phyloP scores from a whole-genome alignment of 2,113 vertebrate genomes.

The Rhinogobius similis region DNA sequence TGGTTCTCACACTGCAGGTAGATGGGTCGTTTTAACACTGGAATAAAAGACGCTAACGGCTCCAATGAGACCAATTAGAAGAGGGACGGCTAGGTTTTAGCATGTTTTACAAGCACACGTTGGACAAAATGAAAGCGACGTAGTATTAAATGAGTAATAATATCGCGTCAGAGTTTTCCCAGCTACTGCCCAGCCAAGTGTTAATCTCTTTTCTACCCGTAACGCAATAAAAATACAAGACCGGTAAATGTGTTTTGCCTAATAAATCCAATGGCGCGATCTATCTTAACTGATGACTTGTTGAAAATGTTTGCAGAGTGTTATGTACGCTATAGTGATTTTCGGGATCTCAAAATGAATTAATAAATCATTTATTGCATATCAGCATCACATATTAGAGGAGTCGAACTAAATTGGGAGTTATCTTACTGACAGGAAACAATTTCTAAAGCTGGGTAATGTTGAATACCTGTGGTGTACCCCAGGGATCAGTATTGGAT shows the following conservation, averaged over 20 bases:
- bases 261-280: not conserved
- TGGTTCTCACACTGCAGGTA: conserved; percentile 20
- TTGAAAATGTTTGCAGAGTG: not conserved
- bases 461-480: too few relatives aligned
- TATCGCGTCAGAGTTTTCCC: conserved; percentile 46
- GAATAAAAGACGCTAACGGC: conserved; percentile 37
- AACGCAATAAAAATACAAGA: conserved; percentile 18
- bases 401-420: too few relatives aligned
- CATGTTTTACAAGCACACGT: conserved; percentile 23
- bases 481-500: too few relatives aligned
- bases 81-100: conserved; percentile 23
- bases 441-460: too few relatives aligned
- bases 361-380: too few relatives aligned
- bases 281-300: not conserved
- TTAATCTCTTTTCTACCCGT: conserved; percentile 41
- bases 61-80: conserved; percentile 57
- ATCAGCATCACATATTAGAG: too few relatives aligned
- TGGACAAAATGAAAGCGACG: conserved; percentile 27
- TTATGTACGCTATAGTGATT: too few relatives aligned
- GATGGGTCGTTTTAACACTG: conserved; percentile 6
- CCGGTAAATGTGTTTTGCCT: not conserved
- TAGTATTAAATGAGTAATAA: conserved; percentile 43
- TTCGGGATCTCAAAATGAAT: too few relatives aligned
- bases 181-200: conserved; percentile 40
- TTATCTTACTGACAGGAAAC: too few relatives aligned